Base-by-base conservation (phyloP, 2,888 invertebrate species). In the Siphlonurus alternatus region DNA sequence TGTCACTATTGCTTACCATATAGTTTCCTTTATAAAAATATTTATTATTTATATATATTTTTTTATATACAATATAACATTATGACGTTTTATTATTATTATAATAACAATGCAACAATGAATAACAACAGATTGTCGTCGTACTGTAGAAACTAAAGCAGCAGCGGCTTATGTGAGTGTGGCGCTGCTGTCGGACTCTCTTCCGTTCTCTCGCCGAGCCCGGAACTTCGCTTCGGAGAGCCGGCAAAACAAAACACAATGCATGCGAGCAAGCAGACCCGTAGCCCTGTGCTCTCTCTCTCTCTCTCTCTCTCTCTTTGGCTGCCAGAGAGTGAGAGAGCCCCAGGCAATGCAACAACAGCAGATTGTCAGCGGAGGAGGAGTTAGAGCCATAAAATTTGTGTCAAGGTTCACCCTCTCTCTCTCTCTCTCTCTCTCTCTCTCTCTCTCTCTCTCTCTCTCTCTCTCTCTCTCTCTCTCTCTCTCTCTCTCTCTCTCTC, bases 211-310 rank as follows among this genome's bases (percentile, higher is more conserved):
- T 5, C 56, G 5, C 53, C n/a, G n/a, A n/a, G 10, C 53, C 56
- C 56, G 56, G 56, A 56, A 56, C 56, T 56, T 22, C 56, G 56
- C 56, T 56, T 56, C 56, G 56, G 5, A 20, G 56, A 22, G n/a
- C 22, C 22, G 56, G 5, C 56, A n/a, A 56, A 56, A 56, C 56
- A 56, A 56, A 56, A 56, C 56, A 56, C 56, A 56, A 56, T 56
- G 56, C 56, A n/a, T 22, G n/a, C 22, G n/a, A 56, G n/a, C 56
- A 51, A 15, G n/a, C n/a, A n/a, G n/a, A n/a, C n/a, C n/a, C n/a
- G n/a, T n/a, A n/a, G n/a, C n/a, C 15, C 15, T 15, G 5, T 15
- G 5, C 38, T 38, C 38, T 38, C 38, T 38, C 38, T 38, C 38
- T 38, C 38, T 38, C 38, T 38, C 38, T 38, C 38, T 38, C 38